Evolutionary conservation across 2,113 vertebrate species (phyloP).

Genomic region (Phycodurus eques): DNA sequence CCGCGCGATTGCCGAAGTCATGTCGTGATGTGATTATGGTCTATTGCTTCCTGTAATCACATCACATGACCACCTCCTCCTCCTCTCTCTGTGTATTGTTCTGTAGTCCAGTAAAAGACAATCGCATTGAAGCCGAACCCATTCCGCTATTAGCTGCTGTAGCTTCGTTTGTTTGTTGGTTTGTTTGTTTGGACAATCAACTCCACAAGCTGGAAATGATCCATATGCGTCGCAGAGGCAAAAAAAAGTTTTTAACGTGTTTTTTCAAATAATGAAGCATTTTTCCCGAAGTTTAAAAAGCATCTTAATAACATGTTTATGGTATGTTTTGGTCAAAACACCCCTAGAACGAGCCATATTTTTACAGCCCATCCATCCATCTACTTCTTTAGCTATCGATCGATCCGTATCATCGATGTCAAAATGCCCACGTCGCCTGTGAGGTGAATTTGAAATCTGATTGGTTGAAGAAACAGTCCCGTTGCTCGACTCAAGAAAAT

Average conservation of each 20-base stretch:
- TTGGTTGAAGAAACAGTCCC: no score
- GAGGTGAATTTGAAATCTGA: no score
- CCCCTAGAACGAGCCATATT: no score
- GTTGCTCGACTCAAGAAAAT: no score
- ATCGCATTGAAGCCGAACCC: not conserved
- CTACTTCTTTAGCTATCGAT: no score
- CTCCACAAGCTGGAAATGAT: not conserved
- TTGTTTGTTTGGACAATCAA: slow-evolving; percentile 1
- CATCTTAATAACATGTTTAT: no score
- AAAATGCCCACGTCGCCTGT: no score
- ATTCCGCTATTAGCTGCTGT: not conserved
- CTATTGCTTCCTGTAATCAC: slow-evolving; percentile 15
- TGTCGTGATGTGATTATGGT: slow-evolving; percentile 3
- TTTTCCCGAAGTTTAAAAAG: no score
- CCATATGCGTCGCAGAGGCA: not conserved
- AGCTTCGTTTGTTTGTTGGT: not conserved
- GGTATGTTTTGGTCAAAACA: no score
- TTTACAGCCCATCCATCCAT: no score
- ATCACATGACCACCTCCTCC: not conserved
- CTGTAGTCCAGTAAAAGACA: not conserved
- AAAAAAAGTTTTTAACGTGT: not conserved
- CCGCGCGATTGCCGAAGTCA: not conserved
- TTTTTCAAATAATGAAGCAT: no score
- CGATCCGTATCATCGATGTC: no score
- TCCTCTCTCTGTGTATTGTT: slow-evolving; percentile 2